A percentile compares a stretch with the other conserved stretches of the same genome.
Evolutionary conservation across 2,797 vertebrate species (phyloP).

Genomic region (Callimico goeldii): DNA sequence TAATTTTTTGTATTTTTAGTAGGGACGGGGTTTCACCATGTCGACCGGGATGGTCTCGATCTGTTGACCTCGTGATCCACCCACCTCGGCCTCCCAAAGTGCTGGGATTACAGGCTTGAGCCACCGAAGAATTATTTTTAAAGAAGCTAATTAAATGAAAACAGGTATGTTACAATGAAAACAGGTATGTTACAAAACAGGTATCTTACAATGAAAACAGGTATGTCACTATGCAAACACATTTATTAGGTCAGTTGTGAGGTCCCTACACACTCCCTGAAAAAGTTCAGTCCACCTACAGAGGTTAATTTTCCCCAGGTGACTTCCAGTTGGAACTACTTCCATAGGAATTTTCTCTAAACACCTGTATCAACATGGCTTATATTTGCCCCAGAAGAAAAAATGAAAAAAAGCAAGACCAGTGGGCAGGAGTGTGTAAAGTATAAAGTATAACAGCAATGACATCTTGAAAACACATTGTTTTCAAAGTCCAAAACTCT

Average conservation of each 20-base stretch:
- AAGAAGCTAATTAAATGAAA: conserved; percentile 67
- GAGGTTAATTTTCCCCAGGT: not conserved
- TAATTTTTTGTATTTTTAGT: too few relatives aligned
- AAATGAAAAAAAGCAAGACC: not conserved
- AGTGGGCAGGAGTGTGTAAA: not conserved
- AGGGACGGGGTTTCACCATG: too few relatives aligned
- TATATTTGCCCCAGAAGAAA: not conserved
- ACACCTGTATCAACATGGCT: not conserved
- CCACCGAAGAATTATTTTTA: conserved; percentile 74
- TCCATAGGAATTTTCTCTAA: not conserved
- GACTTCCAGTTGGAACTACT: not conserved
- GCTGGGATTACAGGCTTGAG: too few relatives aligned
- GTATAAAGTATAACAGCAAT: not conserved
- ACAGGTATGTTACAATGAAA: conserved; percentile 57
- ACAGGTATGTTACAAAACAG: not conserved
- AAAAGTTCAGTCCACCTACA: not conserved
- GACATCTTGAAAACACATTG: not conserved
- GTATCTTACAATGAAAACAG: conserved; percentile 49
- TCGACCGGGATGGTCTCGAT: too few relatives aligned
- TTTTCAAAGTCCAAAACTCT: not conserved
- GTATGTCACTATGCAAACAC: conserved; percentile 52
- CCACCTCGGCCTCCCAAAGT: too few relatives aligned
- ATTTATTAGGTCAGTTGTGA: conserved; percentile 66
- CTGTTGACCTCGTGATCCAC: too few relatives aligned
- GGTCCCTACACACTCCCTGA: conserved; percentile 32